Evolutionary conservation across 2,797 vertebrate species (phyloP).

Genomic region (Tokudaia muenninki): DNA sequence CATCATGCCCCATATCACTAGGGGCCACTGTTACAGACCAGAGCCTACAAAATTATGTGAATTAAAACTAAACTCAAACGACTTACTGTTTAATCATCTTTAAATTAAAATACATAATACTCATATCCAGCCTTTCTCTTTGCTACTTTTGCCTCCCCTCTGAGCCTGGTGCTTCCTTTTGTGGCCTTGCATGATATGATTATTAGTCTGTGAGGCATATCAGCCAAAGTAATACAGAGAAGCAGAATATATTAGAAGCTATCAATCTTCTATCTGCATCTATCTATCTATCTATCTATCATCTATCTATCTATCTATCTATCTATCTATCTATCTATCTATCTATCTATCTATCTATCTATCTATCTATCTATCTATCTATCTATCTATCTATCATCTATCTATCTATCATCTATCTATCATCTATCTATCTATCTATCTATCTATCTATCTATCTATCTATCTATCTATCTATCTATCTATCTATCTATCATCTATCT

Average conservation of each 20-base stretch:
- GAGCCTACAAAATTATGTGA: background rate
- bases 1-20: background rate
- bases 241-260: background rate
- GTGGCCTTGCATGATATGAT: accelerated
- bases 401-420: no score
- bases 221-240: background rate
- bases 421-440: no score
- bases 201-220: background rate
- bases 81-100: background rate
- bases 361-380: background rate
- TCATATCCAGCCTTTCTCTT: background rate
- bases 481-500: background rate
- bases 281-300: background rate
- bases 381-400: background rate
- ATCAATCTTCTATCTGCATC: background rate
- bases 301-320: background rate
- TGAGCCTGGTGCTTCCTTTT: background rate
- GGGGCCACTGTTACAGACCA: background rate
- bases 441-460: background rate
- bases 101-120: background rate
- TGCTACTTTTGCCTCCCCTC: background rate
- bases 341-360: background rate
- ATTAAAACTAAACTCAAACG: background rate
- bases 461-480: background rate
- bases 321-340: background rate